Percentiles rank a stretch among this genome's conserved stretches.
Conservation (phyloP, 2,888 invertebrate genomes). For the Meghimatium bilineatum region DNA sequence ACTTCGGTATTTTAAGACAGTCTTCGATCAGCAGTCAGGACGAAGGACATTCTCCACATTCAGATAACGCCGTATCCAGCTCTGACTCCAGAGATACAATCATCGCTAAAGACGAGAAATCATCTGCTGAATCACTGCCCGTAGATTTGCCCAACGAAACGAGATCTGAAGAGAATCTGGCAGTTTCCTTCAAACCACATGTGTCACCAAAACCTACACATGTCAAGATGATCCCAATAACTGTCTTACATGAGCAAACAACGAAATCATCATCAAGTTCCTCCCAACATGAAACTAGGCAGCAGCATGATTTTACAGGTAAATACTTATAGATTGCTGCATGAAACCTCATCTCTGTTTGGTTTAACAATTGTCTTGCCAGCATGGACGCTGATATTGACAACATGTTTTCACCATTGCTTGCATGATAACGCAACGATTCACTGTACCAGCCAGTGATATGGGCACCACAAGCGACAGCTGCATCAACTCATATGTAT, state of each 20-base stretch:
- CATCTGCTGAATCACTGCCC: conserved; percentile 41
- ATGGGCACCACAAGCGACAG: too few species aligned
- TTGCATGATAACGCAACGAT: neutral
- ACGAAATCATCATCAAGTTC: conserved; percentile 4
- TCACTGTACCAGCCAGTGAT: neutral
- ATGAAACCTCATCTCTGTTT: neutral
- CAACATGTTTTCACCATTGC: neutral
- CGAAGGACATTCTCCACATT: conserved; percentile 52
- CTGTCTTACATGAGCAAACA: conserved; percentile 56
- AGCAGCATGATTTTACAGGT: conserved; percentile 11
- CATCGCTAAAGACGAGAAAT: conserved; percentile 51
- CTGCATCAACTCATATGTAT: too few species aligned
- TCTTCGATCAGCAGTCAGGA: conserved; percentile 40
- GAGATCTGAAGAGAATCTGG: conserved; percentile 32
- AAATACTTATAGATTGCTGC: neutral
- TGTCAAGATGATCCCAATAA: conserved; percentile 52
- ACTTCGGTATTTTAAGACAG: conserved; percentile 40
- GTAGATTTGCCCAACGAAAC: conserved; percentile 38
- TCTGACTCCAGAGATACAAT: conserved; percentile 57
- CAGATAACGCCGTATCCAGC: conserved; percentile 55
- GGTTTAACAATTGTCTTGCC: neutral
- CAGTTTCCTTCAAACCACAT: neutral
- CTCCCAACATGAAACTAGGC: neutral
- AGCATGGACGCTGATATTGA: neutral
- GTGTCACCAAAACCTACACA: conserved; percentile 1